Base-by-base conservation (phyloP, 2,888 invertebrate species). In the Craniophora ligustri region DNA sequence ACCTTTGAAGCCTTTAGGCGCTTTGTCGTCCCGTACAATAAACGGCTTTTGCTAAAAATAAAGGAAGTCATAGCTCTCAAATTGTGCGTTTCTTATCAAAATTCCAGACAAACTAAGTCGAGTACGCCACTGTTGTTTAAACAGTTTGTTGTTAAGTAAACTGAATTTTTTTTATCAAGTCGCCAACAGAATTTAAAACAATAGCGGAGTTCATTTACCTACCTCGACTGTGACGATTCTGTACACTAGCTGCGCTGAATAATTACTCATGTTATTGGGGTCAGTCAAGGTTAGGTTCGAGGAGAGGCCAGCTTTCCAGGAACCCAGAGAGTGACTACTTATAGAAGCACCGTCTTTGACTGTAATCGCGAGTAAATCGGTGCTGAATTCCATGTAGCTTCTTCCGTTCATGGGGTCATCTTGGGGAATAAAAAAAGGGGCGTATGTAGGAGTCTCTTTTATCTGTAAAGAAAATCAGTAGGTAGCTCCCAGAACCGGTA, bases 161-260 rank as follows among this genome's bases (percentile, higher is more conserved):
- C 80, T 73, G 54, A 78, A 72, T 51, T 78, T 80, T 71, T 82
- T 79, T 85, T 87, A 88, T 88, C 85, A 81, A 69, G 76, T 81
- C 79, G 75, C 69, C 70, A 79, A 80, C 76, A 75, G 75, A 78
- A 79, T 82, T 77, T 84, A 75, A 82, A 84, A 85, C 83, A 85
- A 83, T 72, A 61, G 63, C 53, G 15, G 78, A 81, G 88, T 87
- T 91, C 88, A 80, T 89, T 88, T 80, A 93, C 94, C 92, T 90
- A 98, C 98, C 94, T 96, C 94, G 18, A 98, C 96, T 0, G 98
- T 97, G 40, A 97, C 97, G 45, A 98, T 95, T 68, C 97, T 94
- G 89, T 98, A 98, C n/a, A 97, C 97, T 21, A 96, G 95, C 74
- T 96, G 96, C 3, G 97, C 97, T 0, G 96, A 96, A 71, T 96